phyloP scores from a whole-genome alignment of 2,113 vertebrate species.

The Addax nasomaculatus region DNA sequence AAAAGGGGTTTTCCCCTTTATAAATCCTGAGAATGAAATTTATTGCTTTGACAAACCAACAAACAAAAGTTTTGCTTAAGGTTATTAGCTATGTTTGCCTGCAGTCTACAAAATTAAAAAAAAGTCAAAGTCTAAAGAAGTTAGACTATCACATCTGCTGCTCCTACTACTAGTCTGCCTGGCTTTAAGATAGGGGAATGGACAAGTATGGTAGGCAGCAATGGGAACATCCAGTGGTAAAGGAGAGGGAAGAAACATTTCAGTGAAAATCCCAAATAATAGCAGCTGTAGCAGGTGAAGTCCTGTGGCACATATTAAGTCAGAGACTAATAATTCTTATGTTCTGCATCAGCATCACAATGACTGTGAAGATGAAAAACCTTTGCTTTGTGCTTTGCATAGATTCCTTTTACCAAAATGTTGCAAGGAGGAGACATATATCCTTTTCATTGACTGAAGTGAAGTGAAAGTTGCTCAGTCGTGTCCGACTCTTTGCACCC shows the following conservation, averaged over 20 bases:
- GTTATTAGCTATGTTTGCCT: not conserved
- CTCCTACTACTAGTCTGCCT: not conserved
- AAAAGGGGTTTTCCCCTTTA: not conserved
- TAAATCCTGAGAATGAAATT: not conserved
- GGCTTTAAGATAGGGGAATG: not conserved
- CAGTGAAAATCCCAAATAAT: not conserved
- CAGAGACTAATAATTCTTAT: not conserved
- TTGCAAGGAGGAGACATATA: not conserved
- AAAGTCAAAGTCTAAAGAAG: constrained; percentile 7
- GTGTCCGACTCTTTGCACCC: not conserved
- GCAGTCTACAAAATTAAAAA: not conserved
- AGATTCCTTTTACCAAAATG: not conserved
- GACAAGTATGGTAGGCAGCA: not conserved
- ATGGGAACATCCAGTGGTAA: not conserved
- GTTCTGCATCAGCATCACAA: not conserved
- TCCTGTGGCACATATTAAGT: not conserved
- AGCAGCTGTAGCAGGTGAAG: not conserved
- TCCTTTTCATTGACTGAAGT: not conserved
- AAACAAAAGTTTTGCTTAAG: constrained; percentile 12
- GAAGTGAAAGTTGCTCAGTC: not conserved
- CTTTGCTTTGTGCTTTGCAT: not conserved
- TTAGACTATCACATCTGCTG: not conserved
- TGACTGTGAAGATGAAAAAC: not conserved
- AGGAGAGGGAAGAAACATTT: not conserved
- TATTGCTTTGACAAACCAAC: not conserved